These are phyloP conservation scores for Xenopus petersii DNA, from an alignment of 2,797 vertebrate genomes.

Conservation along the genomic window DNA sequence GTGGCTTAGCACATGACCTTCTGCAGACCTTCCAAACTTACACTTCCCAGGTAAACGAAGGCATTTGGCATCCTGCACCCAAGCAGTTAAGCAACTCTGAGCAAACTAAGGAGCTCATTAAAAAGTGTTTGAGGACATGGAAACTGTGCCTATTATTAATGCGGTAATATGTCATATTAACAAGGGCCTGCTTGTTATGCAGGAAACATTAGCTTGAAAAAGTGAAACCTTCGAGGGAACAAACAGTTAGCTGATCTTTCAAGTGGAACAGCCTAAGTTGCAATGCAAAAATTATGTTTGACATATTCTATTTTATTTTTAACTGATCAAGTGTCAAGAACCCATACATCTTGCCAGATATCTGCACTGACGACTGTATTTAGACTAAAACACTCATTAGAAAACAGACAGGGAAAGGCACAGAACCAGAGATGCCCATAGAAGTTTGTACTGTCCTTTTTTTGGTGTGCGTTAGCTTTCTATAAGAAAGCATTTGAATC, in stretches of 20 bases:
- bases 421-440: neutral
- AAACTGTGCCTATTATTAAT: constrained; percentile 33
- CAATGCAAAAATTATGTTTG: constrained; percentile 33
- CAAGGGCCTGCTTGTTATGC: constrained; percentile 33
- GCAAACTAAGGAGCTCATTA: constrained; percentile 37
- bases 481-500: constrained; percentile 3
- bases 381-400: constrained; percentile 31
- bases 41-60: neutral
- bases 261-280: constrained; percentile 16
- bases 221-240: constrained; percentile 22
- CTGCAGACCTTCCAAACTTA: neutral
- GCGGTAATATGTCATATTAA: constrained; percentile 39
- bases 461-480: neutral
- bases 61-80: constrained; percentile 21
- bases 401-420: constrained; percentile 17
- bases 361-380: constrained; percentile 19
- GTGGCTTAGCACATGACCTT: neutral
- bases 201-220: constrained; percentile 38
- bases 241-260: constrained; percentile 28
- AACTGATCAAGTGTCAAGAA: constrained; percentile 12
- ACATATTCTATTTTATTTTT: constrained; percentile 26
- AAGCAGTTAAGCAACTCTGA: constrained; percentile 23
- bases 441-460: neutral
- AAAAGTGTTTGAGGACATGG: constrained; percentile 28
- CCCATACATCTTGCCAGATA: constrained; percentile 18